Evolutionary conservation across 2,888 invertebrate species (phyloP).

Genomic region (Terebella lapidaria): DNA sequence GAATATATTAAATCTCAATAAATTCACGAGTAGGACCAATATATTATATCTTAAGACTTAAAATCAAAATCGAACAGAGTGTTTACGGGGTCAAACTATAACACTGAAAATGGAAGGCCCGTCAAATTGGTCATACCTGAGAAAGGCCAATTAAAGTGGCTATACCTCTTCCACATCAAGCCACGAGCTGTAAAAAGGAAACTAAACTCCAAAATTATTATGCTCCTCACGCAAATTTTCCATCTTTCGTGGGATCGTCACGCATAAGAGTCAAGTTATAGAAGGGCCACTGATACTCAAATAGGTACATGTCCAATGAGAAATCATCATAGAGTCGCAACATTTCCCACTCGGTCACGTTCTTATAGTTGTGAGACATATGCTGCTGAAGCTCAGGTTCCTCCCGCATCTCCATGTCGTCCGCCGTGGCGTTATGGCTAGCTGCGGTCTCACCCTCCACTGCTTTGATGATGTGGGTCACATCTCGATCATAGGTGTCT

Average conservation of each 20-base stretch:
- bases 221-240: background rate
- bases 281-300: background rate
- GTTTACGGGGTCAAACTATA: too few species aligned
- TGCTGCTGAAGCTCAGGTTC: background rate
- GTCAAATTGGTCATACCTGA: too few species aligned
- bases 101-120: too few species aligned
- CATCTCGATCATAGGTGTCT: background rate
- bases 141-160: too few species aligned
- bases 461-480: background rate
- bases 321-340: background rate
- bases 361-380: background rate
- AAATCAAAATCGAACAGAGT: too few species aligned
- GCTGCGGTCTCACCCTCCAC: background rate
- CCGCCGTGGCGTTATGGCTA: background rate
- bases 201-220: too few species aligned
- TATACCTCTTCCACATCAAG: too few species aligned
- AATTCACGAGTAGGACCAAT: too few species aligned
- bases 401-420: background rate
- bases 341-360: slow-evolving; percentile 3
- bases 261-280: background rate
- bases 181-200: too few species aligned
- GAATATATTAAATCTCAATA: too few species aligned
- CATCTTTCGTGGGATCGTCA: slow-evolving; percentile 1
- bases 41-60: too few species aligned
- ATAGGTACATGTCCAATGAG: slow-evolving; percentile 3